A percentile compares a stretch with the other conserved stretches of the same genome.
These are phyloP conservation scores for Diploptera punctata DNA, from an alignment of 2,888 invertebrate species.

Conservation along the genomic window DNA sequence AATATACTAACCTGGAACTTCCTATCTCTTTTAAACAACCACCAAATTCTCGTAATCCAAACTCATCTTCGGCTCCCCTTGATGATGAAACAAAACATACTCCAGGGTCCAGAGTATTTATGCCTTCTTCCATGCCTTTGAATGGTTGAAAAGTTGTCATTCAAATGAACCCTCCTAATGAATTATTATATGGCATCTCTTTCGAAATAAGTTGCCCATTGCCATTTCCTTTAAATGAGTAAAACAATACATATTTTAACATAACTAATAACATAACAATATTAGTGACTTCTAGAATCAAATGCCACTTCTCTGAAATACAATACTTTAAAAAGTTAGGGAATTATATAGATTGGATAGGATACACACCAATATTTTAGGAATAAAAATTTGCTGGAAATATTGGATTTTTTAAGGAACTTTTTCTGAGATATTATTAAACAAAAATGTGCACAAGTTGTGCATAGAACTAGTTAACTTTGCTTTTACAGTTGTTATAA, in stretches of 20 bases:
- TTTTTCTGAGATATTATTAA: too few species aligned
- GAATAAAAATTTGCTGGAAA: too few species aligned
- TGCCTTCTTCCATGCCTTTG: slow-evolving; percentile 1
- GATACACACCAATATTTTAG: too few species aligned
- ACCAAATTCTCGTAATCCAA: slow-evolving; percentile 1
- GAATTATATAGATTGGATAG: too few species aligned
- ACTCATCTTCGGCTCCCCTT: slow-evolving; percentile 1
- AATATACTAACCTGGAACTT: slow-evolving; percentile 10
- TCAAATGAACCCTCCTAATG: not conserved
- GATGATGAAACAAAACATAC: not conserved
- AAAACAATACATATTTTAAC: too few species aligned
- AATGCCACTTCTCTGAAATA: not conserved
- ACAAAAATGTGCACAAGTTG: too few species aligned
- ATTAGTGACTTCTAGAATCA: not conserved
- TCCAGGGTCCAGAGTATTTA: not conserved
- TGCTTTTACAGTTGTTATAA: too few species aligned
- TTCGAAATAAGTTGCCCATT: not conserved
- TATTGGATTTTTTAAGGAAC: too few species aligned
- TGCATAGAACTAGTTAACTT: too few species aligned
- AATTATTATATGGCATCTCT: not conserved
- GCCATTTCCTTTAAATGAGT: not conserved
- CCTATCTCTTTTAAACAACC: not conserved
- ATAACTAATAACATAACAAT: too few species aligned
- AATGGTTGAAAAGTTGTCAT: not conserved
- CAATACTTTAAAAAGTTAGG: not conserved